phyloP scores from a whole-genome alignment of 2,113 vertebrate genomes.

The Kryptolebias marmoratus region DNA sequence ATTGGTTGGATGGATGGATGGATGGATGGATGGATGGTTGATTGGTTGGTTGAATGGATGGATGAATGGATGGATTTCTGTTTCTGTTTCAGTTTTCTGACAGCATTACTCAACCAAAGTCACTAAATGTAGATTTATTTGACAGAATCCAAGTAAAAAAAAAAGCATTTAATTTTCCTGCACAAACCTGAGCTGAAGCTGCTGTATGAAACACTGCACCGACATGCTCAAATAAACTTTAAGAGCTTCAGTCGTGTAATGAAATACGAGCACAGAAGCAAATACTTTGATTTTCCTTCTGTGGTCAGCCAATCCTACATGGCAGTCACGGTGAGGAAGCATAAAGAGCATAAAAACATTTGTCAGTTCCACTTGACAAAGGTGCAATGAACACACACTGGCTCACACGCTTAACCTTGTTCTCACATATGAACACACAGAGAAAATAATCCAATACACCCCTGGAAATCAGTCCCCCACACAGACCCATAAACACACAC shows the following conservation, averaged over 20 bases:
- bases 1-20: no score
- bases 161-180: no score
- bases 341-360: constrained; percentile 23
- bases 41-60: no score
- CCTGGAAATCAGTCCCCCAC: constrained; percentile 54
- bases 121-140: no score
- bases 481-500: constrained; percentile 33
- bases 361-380: constrained; percentile 49
- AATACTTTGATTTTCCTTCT: constrained; percentile 21
- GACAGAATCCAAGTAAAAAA: no score
- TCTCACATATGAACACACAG: constrained; percentile 28
- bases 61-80: no score
- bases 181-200: not conserved
- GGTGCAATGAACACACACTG: constrained; percentile 11
- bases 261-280: not conserved
- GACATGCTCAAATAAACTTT: not conserved
- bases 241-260: not conserved
- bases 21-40: no score
- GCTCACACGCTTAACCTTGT: constrained; percentile 17
- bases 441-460: constrained; percentile 48
- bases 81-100: no score
- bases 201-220: not conserved
- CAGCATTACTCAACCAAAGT: no score
- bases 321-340: not conserved
- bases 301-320: not conserved